Percentiles rank a stretch among this genome's conserved stretches.
phyloP scores from a whole-genome alignment of 2,888 invertebrate species.

The Pyrochroa serraticornis region DNA sequence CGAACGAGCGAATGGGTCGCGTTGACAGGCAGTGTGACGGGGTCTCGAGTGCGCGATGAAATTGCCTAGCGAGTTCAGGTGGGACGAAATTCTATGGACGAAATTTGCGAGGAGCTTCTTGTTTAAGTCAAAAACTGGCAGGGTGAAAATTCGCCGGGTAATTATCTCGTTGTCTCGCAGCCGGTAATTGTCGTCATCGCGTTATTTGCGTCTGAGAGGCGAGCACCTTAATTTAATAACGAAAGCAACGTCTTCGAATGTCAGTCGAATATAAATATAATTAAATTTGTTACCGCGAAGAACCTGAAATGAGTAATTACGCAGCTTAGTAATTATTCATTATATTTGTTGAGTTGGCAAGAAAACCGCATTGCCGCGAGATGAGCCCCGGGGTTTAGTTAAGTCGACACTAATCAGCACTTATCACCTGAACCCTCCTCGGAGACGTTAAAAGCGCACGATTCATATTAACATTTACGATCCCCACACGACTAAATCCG shows the following conservation, averaged over 20 bases:
- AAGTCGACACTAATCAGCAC: conserved; percentile 48
- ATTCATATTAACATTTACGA: too few species aligned
- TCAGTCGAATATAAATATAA: conserved; percentile 20
- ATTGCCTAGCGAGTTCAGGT: neutral
- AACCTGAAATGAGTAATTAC: conserved; percentile 22
- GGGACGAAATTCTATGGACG: neutral
- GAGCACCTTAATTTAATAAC: conserved; percentile 6
- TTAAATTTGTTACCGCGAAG: conserved; percentile 12
- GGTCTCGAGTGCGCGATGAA: neutral
- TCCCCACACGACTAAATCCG: too few species aligned
- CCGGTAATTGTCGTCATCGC: neutral
- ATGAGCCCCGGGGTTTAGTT: conserved; percentile 41
- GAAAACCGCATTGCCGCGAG: conserved; percentile 23
- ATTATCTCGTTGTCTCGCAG: neutral
- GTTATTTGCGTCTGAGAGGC: neutral
- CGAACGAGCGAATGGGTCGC: too few species aligned
- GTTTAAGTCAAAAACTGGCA: neutral
- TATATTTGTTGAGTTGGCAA: conserved; percentile 10
- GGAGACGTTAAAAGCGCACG: conserved; percentile 28
- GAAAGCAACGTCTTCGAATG: conserved; percentile 14
- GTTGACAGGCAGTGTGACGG: too few species aligned
- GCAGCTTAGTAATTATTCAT: conserved; percentile 12
- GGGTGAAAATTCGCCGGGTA: neutral
- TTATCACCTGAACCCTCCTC: conserved; percentile 47
- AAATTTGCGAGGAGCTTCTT: neutral